Evolutionary conservation across 2,888 invertebrate species (phyloP), one percentile per base, ranked within the genome.

Genomic region (Cheilosia soror): DNA sequence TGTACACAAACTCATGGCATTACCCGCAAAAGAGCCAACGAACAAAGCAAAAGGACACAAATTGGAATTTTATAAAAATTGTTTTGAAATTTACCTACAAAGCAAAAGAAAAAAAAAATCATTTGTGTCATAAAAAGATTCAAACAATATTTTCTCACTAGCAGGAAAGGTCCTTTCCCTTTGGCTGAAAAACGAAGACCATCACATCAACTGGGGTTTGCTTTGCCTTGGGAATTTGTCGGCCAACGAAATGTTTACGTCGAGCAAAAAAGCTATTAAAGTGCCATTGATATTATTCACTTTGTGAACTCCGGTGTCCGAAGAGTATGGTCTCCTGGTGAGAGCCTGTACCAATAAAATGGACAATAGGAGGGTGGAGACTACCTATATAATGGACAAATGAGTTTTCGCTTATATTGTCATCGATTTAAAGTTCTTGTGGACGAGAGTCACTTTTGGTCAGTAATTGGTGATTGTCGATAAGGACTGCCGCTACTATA

Each of bases 1-100:
- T 3, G 15, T 15, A n/a, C 29, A 27, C 13, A 27, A 20, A 42
- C 11, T 11, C 42, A 47, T 20, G 5, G 31, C 37, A 15, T 31
- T 9, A 20, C 20, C n/a, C 9, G n/a, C 62, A 63, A 63, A 62
- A 31, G 15, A 57, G 20, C 20, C 44, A 13, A 25, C 29, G 15
- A 33, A 47, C 49, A 47, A 51, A 65, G 65, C 73, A 33, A 55
- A 65, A 58, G 65, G 60, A 78, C 66, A 60, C 71, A 78, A 60
- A 66, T 72, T 66, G 78, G 77, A 82, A 78, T 72, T 82, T 72
- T 62, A 78, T 66, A 72, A 78, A 78, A 78, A 82, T 66, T 82
- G 58, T 78, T 75, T 77, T 71, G 76, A 77, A 69, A 77, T 77
- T 77, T 53, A 69, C 53, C 40, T 31, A 55, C 15, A 9, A 7